Percentiles rank a stretch among this genome's conserved stretches.
Conservation (phyloP, 2,113 vertebrate genomes). For the Boulengeromyrus knoepffleri region DNA sequence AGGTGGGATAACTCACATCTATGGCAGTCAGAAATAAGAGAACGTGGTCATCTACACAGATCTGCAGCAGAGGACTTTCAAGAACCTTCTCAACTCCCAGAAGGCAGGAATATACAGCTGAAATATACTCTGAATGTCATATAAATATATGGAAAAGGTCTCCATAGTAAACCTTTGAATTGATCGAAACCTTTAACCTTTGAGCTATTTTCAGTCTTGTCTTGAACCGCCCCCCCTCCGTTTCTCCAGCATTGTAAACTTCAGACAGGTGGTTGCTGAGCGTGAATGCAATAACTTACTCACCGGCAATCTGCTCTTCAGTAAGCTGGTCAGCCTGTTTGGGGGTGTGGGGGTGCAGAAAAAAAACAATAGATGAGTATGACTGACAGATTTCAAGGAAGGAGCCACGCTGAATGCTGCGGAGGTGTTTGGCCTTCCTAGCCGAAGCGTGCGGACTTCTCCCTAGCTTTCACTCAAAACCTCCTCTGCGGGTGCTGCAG, state of each 20-base stretch:
- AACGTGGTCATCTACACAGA: not conserved
- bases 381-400: not conserved
- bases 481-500: conserved; percentile 30
- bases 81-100: not conserved
- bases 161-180: not conserved
- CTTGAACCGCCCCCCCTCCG: not conserved
- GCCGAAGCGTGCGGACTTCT: not conserved
- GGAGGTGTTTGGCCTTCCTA: not conserved
- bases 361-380: not conserved
- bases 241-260: not conserved
- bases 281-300: conserved; percentile 36
- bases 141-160: not conserved
- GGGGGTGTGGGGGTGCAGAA: conserved; percentile 16
- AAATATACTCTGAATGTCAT: not conserved
- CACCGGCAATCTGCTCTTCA: conserved; percentile 84
- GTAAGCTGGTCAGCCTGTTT: conserved; percentile 86
- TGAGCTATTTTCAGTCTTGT: not conserved
- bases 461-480: conserved; percentile 16
- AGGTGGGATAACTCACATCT: not conserved
- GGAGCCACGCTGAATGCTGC: not conserved
- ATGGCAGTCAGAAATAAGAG: not conserved
- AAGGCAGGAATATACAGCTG: not conserved
- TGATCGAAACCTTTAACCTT: not conserved
- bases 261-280: not conserved
- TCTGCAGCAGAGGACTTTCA: not conserved